phyloP scores from a whole-genome alignment of 2,113 vertebrate genomes.

The Mesocricetus auratus region DNA sequence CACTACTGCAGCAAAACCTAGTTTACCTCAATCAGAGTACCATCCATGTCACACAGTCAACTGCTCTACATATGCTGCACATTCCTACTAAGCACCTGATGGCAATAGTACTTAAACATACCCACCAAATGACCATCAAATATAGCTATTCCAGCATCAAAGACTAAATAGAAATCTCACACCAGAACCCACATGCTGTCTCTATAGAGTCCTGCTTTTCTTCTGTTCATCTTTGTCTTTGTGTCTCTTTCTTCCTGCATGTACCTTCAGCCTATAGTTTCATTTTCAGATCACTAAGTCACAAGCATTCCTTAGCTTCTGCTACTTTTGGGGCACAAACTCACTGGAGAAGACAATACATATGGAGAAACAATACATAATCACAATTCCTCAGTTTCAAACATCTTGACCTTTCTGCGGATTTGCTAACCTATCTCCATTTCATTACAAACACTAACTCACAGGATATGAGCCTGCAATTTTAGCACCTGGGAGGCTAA shows the following conservation, averaged over 20 bases:
- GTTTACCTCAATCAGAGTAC: background rate
- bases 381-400: background rate
- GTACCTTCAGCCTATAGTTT: background rate
- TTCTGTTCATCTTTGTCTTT: background rate
- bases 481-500: background rate
- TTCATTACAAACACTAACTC: background rate
- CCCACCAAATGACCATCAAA: slow-evolving; percentile 9
- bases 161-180: background rate
- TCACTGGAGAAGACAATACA: slow-evolving; percentile 6
- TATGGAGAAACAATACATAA: slow-evolving; percentile 15
- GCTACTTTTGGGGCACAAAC: slow-evolving; percentile 7
- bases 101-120: background rate
- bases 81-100: background rate
- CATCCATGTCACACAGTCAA: slow-evolving; percentile 8
- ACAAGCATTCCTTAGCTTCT: slow-evolving; percentile 6
- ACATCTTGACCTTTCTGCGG: background rate
- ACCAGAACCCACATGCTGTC: background rate
- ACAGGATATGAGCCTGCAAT: background rate
- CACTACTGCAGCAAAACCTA: slow-evolving; percentile 8
- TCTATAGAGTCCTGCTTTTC: background rate
- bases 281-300: background rate
- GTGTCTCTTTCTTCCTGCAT: slow-evolving; percentile 6
- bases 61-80: background rate
- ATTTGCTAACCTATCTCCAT: background rate
- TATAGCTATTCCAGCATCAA: slow-evolving; percentile 11